Evolutionary conservation across 2,797 vertebrate species (phyloP), one percentile per base, ranked within the genome.

Genomic region (Synanceia verrucosa): DNA sequence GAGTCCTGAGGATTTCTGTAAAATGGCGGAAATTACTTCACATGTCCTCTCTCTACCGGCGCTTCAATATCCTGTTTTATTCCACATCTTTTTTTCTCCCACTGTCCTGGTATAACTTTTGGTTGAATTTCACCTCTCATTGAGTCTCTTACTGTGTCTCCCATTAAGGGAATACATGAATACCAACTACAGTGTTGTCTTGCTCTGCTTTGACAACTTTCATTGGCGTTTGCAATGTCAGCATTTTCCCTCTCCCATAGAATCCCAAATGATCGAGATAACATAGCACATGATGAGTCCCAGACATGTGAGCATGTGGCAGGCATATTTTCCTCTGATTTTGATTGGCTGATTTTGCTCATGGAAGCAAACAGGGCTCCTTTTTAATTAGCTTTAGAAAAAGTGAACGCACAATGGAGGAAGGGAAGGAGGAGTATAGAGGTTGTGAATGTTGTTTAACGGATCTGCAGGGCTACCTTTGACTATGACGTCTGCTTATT

Each of bases 241-340:
- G 65, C 26, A 53, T 74, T 71, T 79, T 77, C 55, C 76, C 39
- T 72, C 47, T 72, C 47, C 70, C 37, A 36, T 65, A 59, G 68
- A 81, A 80, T 70, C 77, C 79, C 73, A 70, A 77, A 72, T 55
- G 53, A 83, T 81, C 65, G 67, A 71, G 73, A 78, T 52, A 72
- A 52, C 24, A 48, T 46, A 9, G 68, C 65, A 65, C 80, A 82
- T 87, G 89, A 89, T 89, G 85, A 91, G 81, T 85, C 84, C 74
- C 87, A 93, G 93, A 90, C 84, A 58, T 89, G 73, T 90, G 82
- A 85, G 86, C 91, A 93, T 91, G 89, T 88, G 91, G 91, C 79
- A 83, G 78, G 50, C 82, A 89, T 91, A 92, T 88, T 78, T 87
- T 85, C 81, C 79, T 77, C 75, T 78, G 80, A 77, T 89, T 78